phyloP scores from a whole-genome alignment of 2,113 vertebrate species.

The Dinomys branickii region DNA sequence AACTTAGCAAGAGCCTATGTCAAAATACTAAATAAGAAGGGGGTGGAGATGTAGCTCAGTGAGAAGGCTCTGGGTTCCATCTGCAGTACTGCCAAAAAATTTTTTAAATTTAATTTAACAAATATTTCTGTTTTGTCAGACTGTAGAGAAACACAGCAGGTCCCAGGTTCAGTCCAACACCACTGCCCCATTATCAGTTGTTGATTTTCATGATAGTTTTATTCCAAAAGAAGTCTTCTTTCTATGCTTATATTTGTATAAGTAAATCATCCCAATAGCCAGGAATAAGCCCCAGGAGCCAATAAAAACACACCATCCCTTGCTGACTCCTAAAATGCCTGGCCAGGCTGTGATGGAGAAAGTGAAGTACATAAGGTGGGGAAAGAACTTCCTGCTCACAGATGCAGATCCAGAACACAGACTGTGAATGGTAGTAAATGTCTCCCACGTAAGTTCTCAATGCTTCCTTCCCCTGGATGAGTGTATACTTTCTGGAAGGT shows the following conservation, averaged over 20 bases:
- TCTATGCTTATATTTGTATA: not conserved
- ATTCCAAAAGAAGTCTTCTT: not conserved
- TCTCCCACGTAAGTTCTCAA: constrained; percentile 4
- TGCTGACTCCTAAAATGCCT: not conserved
- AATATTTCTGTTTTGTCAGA: not conserved
- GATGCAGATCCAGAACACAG: not conserved
- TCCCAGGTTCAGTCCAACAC: not conserved
- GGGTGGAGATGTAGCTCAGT: not conserved
- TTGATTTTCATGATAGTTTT: not conserved
- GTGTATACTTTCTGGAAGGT: not conserved
- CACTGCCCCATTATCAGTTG: not conserved
- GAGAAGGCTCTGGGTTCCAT: not conserved
- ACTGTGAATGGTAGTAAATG: not conserved
- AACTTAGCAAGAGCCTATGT: not conserved
- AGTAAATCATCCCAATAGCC: not conserved
- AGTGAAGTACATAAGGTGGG: not conserved
- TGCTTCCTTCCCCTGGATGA: not conserved
- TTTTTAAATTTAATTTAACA: not conserved
- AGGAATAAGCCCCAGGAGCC: not conserved
- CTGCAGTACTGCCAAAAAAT: not conserved
- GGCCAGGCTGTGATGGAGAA: not conserved
- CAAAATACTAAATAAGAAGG: not conserved
- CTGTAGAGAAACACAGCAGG: too few relatives aligned
- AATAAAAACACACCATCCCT: not conserved
- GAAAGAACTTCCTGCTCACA: not conserved